These are phyloP conservation scores for Gorsachius goisagi DNA, from an alignment of 2,113 vertebrate species.

Conservation along the genomic window DNA sequence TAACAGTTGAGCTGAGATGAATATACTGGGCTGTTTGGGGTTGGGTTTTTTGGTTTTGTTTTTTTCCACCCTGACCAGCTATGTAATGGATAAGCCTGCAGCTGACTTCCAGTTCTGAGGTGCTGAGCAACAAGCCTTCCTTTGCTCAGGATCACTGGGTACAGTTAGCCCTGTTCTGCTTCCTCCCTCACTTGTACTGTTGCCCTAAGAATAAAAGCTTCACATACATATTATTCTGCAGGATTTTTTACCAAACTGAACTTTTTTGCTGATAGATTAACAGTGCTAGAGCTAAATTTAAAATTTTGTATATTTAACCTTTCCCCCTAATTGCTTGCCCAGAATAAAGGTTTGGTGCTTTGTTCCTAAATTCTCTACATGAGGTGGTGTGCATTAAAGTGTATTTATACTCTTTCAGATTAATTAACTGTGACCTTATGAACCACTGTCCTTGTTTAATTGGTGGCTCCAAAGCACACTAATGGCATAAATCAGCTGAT, in stretches of 20 bases:
- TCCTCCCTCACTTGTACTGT: conserved; percentile 46
- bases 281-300: neutral
- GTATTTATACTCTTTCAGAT: conserved; percentile 72
- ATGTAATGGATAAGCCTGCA: conserved; percentile 13
- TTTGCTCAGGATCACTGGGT: conserved; percentile 66
- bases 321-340: conserved; percentile 50
- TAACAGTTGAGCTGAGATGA: neutral
- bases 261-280: conserved; percentile 26
- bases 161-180: conserved; percentile 39
- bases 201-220: conserved; percentile 69
- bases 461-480: conserved; percentile 80
- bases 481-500: conserved; percentile 87
- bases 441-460: conserved; percentile 88
- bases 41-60: neutral
- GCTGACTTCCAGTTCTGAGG: conserved; percentile 55
- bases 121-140: conserved; percentile 59
- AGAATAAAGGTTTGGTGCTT: conserved; percentile 59
- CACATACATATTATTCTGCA: conserved; percentile 49
- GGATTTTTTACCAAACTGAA: conserved; percentile 49
- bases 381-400: conserved; percentile 79
- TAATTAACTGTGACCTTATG: conserved; percentile 87
- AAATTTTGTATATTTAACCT: conserved; percentile 48
- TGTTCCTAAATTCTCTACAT: conserved; percentile 67
- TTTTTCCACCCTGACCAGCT: neutral
- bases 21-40: neutral